Base-by-base conservation (phyloP, 1,140 invertebrate species). In the Pseudomyrmex dendroicus region DNA sequence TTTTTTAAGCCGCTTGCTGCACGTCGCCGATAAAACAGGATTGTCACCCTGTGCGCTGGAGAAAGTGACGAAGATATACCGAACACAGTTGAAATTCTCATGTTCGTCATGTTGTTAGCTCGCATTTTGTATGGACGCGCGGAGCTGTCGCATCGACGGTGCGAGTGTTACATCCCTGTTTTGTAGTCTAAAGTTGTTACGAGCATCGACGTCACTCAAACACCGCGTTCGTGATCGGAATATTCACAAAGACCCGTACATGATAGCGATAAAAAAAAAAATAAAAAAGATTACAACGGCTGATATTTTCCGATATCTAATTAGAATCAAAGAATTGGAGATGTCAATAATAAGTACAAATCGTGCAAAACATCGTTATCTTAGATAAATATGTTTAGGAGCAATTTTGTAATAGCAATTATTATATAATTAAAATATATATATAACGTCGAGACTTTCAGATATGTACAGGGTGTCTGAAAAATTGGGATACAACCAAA, bases 111-210 rank as follows among this genome's bases (percentile, higher is more conserved):
- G 54, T 54, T 59, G 76, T 80, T 68, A 35, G 76, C 35, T 70
- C 57, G 66, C 76, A 57, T 54, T 61, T 48, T 20, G 63, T 56
- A 76, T 76, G 61, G 61, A 66, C 74, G 52, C 64, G 13, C 67
- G 15, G 20, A 54, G 67, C 50, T 54, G 67, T 70, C 50, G 13
- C 22, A 70, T 80, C 76, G 54, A 72, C 76, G 54, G 64, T 15
- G 54, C 76, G 76, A 70, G 76, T 80, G 66, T 80, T 61, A 80
- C 56, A 80, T 61, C 20, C 66, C 76, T 80, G 54, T 80, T 80
- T 82, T 82, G 78, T 74, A 73, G 70, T 82, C 78, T 72, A 62
- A 74, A 82, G 70, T 82, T 62, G 72, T 64, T 64, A 56, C 70
- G 70, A 44, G 70, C 25, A 82, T 82, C 59, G 78, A 62, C 78